phyloP scores from a whole-genome alignment of 2,113 vertebrate species.

The Lates calcarifer region DNA sequence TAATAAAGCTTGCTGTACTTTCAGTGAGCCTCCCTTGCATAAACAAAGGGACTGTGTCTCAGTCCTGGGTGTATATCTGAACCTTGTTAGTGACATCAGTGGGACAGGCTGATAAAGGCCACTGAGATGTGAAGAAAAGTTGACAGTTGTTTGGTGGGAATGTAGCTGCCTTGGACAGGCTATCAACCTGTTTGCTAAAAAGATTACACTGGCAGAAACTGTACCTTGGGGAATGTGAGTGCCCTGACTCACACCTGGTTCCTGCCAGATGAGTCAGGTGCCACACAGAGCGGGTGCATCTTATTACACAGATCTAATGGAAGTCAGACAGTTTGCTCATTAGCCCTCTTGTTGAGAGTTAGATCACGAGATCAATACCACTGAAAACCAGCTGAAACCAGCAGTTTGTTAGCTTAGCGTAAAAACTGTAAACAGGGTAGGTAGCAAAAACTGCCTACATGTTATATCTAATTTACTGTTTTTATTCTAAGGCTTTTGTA shows the following conservation, averaged over 20 bases:
- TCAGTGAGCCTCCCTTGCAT: background rate
- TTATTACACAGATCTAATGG: too few relatives aligned
- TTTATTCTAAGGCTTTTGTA: too few relatives aligned
- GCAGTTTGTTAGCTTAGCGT: too few relatives aligned
- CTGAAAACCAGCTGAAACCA: background rate
- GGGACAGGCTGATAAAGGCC: background rate
- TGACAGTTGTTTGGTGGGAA: constrained; percentile 12
- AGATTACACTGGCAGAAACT: constrained; percentile 8
- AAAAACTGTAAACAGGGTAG: too few relatives aligned
- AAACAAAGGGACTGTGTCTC: background rate
- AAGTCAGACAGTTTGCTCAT: background rate
- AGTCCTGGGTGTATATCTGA: background rate
- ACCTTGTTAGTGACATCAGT: background rate
- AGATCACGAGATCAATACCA: background rate
- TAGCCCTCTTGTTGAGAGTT: background rate
- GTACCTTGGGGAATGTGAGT: background rate
- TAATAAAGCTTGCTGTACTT: constrained; percentile 3
- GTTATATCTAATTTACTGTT: too few relatives aligned
- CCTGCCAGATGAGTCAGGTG: constrained; percentile 16
- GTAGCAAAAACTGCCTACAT: too few relatives aligned
- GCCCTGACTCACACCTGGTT: constrained; percentile 10
- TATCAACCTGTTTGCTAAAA: constrained; percentile 17
- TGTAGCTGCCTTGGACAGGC: constrained; percentile 21
- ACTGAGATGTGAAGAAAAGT: constrained; percentile 1
- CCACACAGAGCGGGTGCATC: background rate